Evolutionary conservation across 2,888 invertebrate species (phyloP), one percentile per base, ranked within the genome.

Genomic region (Bursaphelenchus okinawaensis): DNA sequence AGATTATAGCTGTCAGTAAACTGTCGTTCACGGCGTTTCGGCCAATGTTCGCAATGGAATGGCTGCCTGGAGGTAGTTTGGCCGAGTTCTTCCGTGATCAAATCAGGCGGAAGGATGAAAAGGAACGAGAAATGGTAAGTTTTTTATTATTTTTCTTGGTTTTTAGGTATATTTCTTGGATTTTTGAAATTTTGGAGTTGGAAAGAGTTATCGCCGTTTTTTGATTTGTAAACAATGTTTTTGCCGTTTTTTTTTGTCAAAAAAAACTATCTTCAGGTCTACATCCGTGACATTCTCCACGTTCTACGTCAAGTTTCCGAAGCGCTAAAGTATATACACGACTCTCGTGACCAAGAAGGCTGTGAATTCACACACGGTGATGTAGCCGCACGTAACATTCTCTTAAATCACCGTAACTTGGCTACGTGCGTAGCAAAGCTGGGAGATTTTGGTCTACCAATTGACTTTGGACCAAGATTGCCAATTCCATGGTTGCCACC

Each of bases 1-100:
- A 69, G 28, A 66, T 80, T 4, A 69, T 80, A 26, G 80, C 77
- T 7, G 78, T 74, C 40, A 75, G 73, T 26, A 73, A 75, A 55
- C 68, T 80, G 52, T 77, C 77, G 52, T 79, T 79, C 60, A 71
- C 71, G 68, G 79, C 76, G 29, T 78, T 79, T 60, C 75, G 79
- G 19, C 80, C 80, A 26, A 74, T 80, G 76, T 73, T 80, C 52
- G 80, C 77, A 0, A 70, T 81, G 72, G 80, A 80, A 65, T 80
- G 80, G 80, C 74, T 80, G 6, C 71, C 76, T 0, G 80, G 80
- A 7, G 80, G 80, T 12, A 76, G 78, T 16, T 66, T 80, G 28
- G 73, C 75, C 29, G 78, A 81, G 63, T 80, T 69, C 65, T 80
- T 80, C 65, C 40, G 74, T 20, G 72, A 74, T 16, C 69, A 78